Evolutionary conservation across 2,888 invertebrate genomes (phyloP), one percentile per base, ranked within the genome.

Genomic region (Oxycera nigricornis): DNA sequence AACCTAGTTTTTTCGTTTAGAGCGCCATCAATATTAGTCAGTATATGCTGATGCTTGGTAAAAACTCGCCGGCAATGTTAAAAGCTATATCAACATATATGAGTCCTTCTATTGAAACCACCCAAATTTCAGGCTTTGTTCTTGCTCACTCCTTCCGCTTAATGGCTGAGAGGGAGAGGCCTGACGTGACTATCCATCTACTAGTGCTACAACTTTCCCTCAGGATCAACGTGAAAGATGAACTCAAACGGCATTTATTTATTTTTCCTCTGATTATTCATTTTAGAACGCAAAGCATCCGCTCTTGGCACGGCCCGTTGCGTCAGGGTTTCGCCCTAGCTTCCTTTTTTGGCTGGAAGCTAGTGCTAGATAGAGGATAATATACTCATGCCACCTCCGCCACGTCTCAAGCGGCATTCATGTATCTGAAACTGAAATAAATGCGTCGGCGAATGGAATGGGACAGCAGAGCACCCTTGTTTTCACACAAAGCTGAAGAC

Each of bases 251-350:
- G 70, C 55, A 70, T 70, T 70, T 70, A 70, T 55, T 70, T 70
- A 70, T 70, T 70, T 70, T 41, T 70, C 52, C 70, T 70, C 52
- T 70, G 55, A 70, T 70, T 70, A 70, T 70, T 70, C 70, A 70
- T 70, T 70, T 70, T 31, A 52, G 26, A 70, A 52, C 31, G 31
- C 31, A 30, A 55, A 52, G 46, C 30, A 52, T 70, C 70, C 52
- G 30, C 24, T 41, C 28, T 41, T 50, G 26, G 46, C 17, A 50
- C 20, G 30, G 20, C 31, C 39, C 65, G 62, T 35, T 39, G 24
- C 11, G 39, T 35, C 30, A 65, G 24, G 24, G 41, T 39, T 1
- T 9, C 39, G 55, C n/a, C 2, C 24, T 41, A 9, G 65, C 26
- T 70, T 70, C 52, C 52, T 31, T 35, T 35, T 17, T 28, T 11